Percentiles rank a stretch among this genome's conserved stretches.
These are phyloP conservation scores for Cantharis rustica DNA, from an alignment of 2,888 invertebrate species.

Conservation along the genomic window DNA sequence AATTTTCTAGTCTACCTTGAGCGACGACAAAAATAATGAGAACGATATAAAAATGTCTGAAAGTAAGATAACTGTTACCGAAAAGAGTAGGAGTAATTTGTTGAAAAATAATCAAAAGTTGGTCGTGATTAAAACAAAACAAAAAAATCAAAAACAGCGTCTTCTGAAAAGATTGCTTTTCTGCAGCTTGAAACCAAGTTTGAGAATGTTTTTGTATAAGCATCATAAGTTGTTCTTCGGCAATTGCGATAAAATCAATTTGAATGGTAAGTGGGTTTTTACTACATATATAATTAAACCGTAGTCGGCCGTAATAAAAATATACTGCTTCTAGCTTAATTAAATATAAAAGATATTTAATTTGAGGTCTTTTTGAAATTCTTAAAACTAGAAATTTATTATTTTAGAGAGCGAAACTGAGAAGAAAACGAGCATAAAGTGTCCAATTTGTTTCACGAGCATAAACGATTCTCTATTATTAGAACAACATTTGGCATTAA, in stretches of 20 bases:
- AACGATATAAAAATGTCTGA: conserved; percentile 38
- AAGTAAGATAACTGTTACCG: conserved; percentile 48
- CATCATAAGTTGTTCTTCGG: conserved; percentile 49
- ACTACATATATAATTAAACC: background rate
- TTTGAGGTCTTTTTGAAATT: too few species aligned
- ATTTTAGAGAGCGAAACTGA: conserved; percentile 44
- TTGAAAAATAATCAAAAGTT: conserved; percentile 43
- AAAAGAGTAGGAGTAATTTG: conserved; percentile 38
- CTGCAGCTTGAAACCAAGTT: conserved; percentile 53
- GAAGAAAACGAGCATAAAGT: conserved; percentile 51
- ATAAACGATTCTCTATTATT: conserved; percentile 59
- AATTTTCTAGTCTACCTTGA: conserved; percentile 8
- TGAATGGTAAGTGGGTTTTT: conserved; percentile 30
- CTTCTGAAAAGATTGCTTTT: conserved; percentile 52
- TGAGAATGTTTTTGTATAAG: conserved; percentile 52
- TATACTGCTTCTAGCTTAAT: too few species aligned
- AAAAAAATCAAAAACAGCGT: conserved; percentile 52
- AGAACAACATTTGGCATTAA: conserved; percentile 61
- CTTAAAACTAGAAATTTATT: background rate
- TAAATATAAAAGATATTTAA: too few species aligned
- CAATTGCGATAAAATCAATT: conserved; percentile 36
- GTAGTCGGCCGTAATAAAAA: too few species aligned
- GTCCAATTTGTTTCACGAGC: conserved; percentile 61
- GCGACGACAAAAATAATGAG: conserved; percentile 40
- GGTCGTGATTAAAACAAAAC: conserved; percentile 50